These are phyloP conservation scores for Lycaon pictus DNA, from an alignment of 2,113 vertebrate species.

Conservation along the genomic window DNA sequence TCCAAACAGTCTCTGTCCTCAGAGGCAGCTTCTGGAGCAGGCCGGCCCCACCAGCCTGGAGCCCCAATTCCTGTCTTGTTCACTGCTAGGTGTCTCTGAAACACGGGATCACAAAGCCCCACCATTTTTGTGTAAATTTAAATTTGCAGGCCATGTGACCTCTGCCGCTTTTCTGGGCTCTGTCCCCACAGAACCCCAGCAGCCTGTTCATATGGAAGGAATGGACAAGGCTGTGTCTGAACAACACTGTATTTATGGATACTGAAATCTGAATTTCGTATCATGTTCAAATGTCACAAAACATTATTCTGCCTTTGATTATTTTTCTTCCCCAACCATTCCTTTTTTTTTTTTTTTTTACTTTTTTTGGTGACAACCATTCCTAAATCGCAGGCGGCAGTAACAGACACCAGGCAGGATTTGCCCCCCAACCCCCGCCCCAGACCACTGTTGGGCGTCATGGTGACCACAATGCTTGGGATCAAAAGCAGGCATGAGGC, in stretches of 20 bases:
- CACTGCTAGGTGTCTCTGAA: neutral
- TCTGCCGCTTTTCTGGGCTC: rapidly evolving
- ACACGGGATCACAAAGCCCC: neutral
- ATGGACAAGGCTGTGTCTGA: neutral
- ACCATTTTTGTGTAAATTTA: rapidly evolving
- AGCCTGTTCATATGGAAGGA: neutral
- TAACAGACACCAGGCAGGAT: neutral
- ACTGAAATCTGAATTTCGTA: neutral
- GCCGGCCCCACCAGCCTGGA: rapidly evolving
- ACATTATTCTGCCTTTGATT: neutral
- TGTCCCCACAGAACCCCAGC: rapidly evolving
- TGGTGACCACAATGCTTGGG: neutral
- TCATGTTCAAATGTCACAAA: neutral
- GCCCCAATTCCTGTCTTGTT: neutral
- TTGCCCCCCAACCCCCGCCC: neutral
- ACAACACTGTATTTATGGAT: too few relatives aligned
- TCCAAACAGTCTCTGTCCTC: neutral
- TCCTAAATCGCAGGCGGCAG: neutral
- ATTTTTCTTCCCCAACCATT: too few relatives aligned
- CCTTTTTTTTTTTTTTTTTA: too few relatives aligned
- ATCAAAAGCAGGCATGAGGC: neutral
- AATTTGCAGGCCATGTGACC: rapidly evolving
- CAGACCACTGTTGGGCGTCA: too few relatives aligned
- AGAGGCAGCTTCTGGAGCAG: neutral
- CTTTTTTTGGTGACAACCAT: neutral